Percentiles rank a stretch among this genome's conserved stretches.
Evolutionary conservation across 2,113 vertebrate species (phyloP).

Genomic region (Megaceryle maxima): DNA sequence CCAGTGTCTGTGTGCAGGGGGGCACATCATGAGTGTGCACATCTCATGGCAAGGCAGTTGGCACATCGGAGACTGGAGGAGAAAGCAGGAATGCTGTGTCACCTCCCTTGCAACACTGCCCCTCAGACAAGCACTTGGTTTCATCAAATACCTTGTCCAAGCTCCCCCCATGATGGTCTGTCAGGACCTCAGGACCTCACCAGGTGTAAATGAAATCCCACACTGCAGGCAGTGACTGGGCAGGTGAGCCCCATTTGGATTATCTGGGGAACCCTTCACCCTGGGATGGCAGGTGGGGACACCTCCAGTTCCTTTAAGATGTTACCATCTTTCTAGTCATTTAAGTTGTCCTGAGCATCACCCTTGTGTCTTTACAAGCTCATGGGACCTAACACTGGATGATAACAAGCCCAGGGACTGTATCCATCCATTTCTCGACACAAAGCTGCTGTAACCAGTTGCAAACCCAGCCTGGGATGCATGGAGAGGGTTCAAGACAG

Average conservation of each 20-base stretch:
- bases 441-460: background rate
- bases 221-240: background rate
- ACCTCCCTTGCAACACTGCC: background rate
- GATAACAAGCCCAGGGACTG: background rate
- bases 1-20: rapidly evolving
- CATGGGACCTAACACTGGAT: background rate
- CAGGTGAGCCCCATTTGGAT: no score
- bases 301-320: background rate
- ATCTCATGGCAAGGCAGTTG: background rate
- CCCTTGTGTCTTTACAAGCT: background rate
- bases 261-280: background rate
- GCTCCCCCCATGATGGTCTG: background rate
- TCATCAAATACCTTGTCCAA: background rate
- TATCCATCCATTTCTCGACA: background rate
- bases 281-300: background rate
- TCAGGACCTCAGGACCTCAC: background rate
- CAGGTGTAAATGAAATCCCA: background rate
- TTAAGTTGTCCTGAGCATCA: background rate
- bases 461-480: background rate
- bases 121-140: background rate
- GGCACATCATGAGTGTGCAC: background rate
- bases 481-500: background rate
- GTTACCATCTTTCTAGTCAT: background rate
- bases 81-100: background rate
- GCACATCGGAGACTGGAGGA: background rate